Base-by-base conservation (phyloP, 2,113 vertebrate species). In the Ciconia stormi region DNA sequence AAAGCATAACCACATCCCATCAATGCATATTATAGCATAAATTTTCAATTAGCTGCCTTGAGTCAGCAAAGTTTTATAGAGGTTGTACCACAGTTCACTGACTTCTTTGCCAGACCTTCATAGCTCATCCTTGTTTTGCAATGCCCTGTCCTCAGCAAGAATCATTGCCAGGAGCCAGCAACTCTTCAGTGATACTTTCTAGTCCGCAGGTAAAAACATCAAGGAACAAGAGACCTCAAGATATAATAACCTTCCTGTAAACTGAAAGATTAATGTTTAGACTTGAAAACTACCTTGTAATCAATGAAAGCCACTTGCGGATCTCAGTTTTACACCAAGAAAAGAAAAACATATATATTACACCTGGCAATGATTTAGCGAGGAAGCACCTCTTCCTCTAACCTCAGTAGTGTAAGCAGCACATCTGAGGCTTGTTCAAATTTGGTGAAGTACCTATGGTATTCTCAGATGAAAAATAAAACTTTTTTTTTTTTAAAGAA, bases 1-100 rank as follows among this genome's bases (percentile, higher is more conserved):
- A 81, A 87, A 82, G 86, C 84, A 89, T 19, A 97, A 92, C 86
- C 90, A 89, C 94, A 76, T 95, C 80, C 82, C 46, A 36, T 44
- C 11, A 2, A 44, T 6, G 47, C 67, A 40, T 67, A 81, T 63
- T 63, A 67, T 0, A 56, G 76, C 69, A 93, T 81, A 83, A 34
- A 92, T 92, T 89, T 94, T 82, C 88, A 93, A 70, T 94, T 92
- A 94, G 86, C 62, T 66, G 62, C 49, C 89, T 58, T 93, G 78
- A 97, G 93, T 92, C 95, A 97, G 93, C 95, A 95, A 61, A 90
- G 65, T 84, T 94, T 87, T 82, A 79, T 15, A 71, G 50, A 94
- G 55, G 61, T 65, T 73, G 30, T 58, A 87, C 38, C 84, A 82
- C 32, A 86, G 44, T 44, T 94, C 73, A 89, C 88, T 0, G 1